Conservation (phyloP, 2,797 vertebrate genomes). For the Glossophaga mutica region DNA sequence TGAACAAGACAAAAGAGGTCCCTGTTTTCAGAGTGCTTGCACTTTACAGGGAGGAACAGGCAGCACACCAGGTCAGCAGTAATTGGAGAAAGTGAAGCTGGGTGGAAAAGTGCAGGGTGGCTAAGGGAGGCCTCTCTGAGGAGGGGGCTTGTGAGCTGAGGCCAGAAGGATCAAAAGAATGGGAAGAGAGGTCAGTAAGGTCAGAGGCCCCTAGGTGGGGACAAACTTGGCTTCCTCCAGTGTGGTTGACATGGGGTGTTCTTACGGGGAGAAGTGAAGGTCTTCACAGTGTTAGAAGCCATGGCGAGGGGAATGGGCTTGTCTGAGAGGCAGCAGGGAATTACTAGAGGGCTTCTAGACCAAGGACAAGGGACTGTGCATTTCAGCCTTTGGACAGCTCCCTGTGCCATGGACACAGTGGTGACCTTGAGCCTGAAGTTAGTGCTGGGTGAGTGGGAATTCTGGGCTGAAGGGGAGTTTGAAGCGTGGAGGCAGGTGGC, state of each 20-base stretch:
- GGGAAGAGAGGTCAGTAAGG: background rate
- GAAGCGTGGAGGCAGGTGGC: background rate
- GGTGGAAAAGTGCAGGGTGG: background rate
- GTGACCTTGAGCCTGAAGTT: background rate
- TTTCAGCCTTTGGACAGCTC: slow-evolving; percentile 74
- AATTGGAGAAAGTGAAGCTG: background rate
- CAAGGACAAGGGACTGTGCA: accelerated
- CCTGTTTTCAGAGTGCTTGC: background rate
- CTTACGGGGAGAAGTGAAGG: background rate
- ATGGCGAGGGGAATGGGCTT: background rate
- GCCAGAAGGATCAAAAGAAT: background rate
- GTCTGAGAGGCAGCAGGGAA: background rate
- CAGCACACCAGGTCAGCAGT: background rate
- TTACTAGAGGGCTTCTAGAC: background rate
- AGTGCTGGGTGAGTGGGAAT: background rate
- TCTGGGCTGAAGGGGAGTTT: background rate
- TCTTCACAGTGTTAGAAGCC: background rate
- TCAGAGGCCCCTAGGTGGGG: background rate
- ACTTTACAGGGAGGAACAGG: background rate
- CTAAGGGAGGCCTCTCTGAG: background rate
- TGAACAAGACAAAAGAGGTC: background rate
- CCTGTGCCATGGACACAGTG: accelerated
- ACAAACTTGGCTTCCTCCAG: background rate
- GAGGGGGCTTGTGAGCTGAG: background rate
- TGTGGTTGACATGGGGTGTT: background rate